Conservation (phyloP, 2,797 vertebrate genomes). For the Epinephelus coioides region DNA sequence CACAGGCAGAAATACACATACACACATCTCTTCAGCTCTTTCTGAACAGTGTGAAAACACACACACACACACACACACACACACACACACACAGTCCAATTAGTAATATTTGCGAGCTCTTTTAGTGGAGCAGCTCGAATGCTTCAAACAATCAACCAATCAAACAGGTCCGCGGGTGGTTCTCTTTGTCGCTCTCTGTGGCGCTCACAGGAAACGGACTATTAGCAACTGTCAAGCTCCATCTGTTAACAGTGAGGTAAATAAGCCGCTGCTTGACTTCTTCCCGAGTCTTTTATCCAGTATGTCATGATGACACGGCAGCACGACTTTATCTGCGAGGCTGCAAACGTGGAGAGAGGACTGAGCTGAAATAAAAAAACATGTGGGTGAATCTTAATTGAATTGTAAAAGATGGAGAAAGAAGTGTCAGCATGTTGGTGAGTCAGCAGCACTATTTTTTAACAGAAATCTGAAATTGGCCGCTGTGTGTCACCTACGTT, state of each 20-base stretch:
- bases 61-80: background rate
- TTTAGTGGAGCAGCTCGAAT: background rate
- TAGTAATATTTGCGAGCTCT: conserved; percentile 3
- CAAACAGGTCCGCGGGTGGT: conserved; percentile 7
- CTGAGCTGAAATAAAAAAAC: background rate
- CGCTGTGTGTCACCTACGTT: background rate
- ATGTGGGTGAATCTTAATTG: background rate
- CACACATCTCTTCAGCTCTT: background rate
- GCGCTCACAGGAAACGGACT: conserved; percentile 4
- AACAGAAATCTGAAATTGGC: background rate
- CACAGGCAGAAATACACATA: background rate
- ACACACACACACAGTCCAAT: background rate
- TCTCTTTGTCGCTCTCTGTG: background rate
- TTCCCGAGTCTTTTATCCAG: conserved; percentile 2
- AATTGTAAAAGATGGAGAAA: background rate
- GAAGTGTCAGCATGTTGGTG: background rate
- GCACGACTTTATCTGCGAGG: background rate
- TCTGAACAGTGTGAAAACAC: background rate
- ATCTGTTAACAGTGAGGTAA: conserved; percentile 4
- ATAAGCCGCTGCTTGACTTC: conserved; percentile 10
- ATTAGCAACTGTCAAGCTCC: conserved; percentile 13
- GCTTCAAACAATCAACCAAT: conserved; percentile 22
- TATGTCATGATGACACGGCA: background rate
- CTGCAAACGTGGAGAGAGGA: background rate
- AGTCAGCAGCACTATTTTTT: background rate